These are phyloP conservation scores for Ataeniobius toweri DNA, from an alignment of 2,797 vertebrate species.

Conservation along the genomic window DNA sequence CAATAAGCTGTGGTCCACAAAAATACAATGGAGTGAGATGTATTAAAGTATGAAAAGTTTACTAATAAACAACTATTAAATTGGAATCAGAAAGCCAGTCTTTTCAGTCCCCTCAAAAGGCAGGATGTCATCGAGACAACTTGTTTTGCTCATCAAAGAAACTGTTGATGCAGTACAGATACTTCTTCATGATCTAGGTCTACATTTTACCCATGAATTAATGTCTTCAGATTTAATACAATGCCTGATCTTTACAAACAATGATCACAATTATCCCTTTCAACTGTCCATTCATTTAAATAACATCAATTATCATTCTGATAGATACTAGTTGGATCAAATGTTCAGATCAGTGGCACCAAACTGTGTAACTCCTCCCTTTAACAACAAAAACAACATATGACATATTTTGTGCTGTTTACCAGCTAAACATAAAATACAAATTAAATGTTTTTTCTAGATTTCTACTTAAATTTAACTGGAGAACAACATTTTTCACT, in stretches of 20 bases:
- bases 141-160: slow-evolving; percentile 10
- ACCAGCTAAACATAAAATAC: background rate
- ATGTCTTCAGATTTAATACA: slow-evolving; percentile 20
- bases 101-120: slow-evolving; percentile 8
- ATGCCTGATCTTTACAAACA: background rate
- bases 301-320: background rate
- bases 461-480: background rate
- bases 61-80: slow-evolving; percentile 28
- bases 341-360: background rate
- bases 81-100: background rate
- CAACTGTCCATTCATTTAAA: background rate
- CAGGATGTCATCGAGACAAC: slow-evolving; percentile 4
- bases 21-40: slow-evolving; percentile 9
- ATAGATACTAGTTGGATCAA: too few species aligned
- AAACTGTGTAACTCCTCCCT: background rate
- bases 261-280: background rate
- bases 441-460: background rate
- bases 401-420: background rate
- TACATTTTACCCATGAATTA: slow-evolving; percentile 32
- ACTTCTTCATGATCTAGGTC: slow-evolving; percentile 8
- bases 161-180: slow-evolving; percentile 19
- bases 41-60: background rate
- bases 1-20: slow-evolving; percentile 9
- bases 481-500: too few species aligned
- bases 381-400: background rate